Conservation (phyloP, 2,888 invertebrate species). For the Heliconius aoede region DNA sequence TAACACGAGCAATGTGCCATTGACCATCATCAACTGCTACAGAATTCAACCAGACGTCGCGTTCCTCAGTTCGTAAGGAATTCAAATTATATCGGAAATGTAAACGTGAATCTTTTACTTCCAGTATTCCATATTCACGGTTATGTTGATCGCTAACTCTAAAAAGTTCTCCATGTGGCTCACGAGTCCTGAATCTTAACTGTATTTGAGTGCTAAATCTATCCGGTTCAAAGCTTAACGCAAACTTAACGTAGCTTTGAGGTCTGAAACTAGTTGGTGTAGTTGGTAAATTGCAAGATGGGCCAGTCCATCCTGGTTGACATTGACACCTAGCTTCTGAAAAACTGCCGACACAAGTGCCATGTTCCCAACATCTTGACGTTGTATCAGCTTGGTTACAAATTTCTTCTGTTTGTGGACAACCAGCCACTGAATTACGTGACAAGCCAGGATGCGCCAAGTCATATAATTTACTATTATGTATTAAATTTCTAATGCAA, state of each 20-base stretch:
- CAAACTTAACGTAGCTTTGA: slow-evolving; percentile 98
- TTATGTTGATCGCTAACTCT: slow-evolving; percentile 97
- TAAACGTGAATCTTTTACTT: slow-evolving; percentile 94
- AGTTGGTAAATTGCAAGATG: slow-evolving; percentile 92
- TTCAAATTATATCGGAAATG: slow-evolving; percentile 97
- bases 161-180: slow-evolving; percentile 96
- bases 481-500: slow-evolving; percentile 96
- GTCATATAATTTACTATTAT: slow-evolving; percentile 98
- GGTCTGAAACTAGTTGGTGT: slow-evolving; percentile 96
- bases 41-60: slow-evolving; percentile 94
- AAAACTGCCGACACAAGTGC: slow-evolving; percentile 96
- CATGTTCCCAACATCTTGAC: slow-evolving; percentile 95
- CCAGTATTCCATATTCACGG: slow-evolving; percentile 95
- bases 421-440: slow-evolving; percentile 93
- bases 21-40: slow-evolving; percentile 97
- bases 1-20: slow-evolving; percentile 97
- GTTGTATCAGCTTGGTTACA: slow-evolving; percentile 95
- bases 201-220: slow-evolving; percentile 96
- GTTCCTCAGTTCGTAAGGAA: slow-evolving; percentile 94
- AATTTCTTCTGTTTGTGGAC: slow-evolving; percentile 95
- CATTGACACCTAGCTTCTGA: slow-evolving; percentile 96
- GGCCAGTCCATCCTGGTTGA: slow-evolving; percentile 97
- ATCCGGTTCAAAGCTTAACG: slow-evolving; percentile 96
- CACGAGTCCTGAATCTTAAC: slow-evolving; percentile 95
- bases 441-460: slow-evolving; percentile 96